Evolutionary conservation across 2,888 invertebrate genomes (phyloP).

Genomic region (Pteria penguin): DNA sequence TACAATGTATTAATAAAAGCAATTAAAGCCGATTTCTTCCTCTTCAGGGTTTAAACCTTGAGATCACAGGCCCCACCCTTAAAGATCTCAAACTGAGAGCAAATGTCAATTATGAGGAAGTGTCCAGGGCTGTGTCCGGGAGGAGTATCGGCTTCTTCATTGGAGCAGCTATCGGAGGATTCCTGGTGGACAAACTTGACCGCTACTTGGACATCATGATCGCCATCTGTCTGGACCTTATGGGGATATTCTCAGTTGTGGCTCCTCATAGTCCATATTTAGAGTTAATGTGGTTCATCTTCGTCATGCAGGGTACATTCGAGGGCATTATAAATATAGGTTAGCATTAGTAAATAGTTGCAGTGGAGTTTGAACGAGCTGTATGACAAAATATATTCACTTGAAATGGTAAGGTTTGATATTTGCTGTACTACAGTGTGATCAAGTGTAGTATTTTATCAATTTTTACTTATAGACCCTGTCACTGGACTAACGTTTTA

Average conservation of each 20-base stretch:
- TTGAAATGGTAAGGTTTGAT: too few relatives aligned
- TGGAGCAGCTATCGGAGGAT: conserved; percentile 45
- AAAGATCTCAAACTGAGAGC: conserved; percentile 59
- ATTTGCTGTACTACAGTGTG: too few relatives aligned
- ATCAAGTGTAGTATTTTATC: too few relatives aligned
- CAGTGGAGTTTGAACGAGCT: too few relatives aligned
- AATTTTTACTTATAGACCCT: too few relatives aligned
- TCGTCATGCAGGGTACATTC: conserved; percentile 58
- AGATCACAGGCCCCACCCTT: conserved; percentile 63
- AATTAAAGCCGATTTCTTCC: too few relatives aligned
- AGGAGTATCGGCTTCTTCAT: conserved; percentile 57
- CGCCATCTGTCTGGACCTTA: conserved; percentile 54
- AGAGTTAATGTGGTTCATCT: conserved; percentile 50
- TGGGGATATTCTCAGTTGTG: conserved; percentile 46
- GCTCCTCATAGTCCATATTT: conserved; percentile 51
- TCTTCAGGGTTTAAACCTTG: conserved; percentile 52
- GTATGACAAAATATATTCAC: too few relatives aligned
- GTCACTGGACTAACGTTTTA: too few relatives aligned
- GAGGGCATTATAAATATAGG: conserved; percentile 65
- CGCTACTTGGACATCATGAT: conserved; percentile 54
- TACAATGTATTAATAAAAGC: too few relatives aligned
- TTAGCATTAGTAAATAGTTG: too few relatives aligned
- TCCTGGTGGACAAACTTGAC: conserved; percentile 53
- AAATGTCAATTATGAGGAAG: conserved; percentile 59
- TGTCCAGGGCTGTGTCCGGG: conserved; percentile 58